Percentiles rank a stretch among this genome's conserved stretches.
Evolutionary conservation across 2,797 vertebrate genomes (phyloP).

Genomic region (Cuculus canorus): DNA sequence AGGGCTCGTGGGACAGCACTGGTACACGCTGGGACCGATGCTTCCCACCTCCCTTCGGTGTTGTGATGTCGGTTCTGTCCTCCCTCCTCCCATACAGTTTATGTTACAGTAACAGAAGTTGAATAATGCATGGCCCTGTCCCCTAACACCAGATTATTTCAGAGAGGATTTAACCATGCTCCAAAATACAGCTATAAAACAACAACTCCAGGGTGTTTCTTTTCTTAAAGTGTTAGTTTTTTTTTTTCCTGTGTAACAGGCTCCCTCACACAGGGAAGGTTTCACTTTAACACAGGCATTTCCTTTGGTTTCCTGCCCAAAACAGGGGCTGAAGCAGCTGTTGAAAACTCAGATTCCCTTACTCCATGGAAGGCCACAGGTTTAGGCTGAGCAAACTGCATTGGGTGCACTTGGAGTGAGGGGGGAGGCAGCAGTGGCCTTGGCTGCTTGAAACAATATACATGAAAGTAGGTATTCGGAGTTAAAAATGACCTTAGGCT

Average conservation of each 20-base stretch:
- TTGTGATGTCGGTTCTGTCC: not conserved
- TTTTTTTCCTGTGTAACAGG: not conserved
- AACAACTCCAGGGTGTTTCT: not conserved
- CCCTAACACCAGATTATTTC: slow-evolving; percentile 32
- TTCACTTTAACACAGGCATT: not conserved
- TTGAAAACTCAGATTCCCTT: not conserved
- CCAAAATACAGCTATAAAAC: slow-evolving; percentile 62
- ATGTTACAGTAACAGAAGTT: not conserved
- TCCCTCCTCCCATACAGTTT: not conserved
- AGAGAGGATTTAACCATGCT: slow-evolving; percentile 45
- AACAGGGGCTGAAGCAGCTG: not conserved
- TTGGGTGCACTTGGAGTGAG: not conserved
- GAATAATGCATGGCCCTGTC: slow-evolving; percentile 45
- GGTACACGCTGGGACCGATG: not conserved
- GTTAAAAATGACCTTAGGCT: not conserved
- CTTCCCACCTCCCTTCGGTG: not conserved
- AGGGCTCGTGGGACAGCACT: not conserved
- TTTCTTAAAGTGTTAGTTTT: not conserved
- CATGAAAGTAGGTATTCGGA: not conserved
- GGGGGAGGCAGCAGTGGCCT: not conserved
- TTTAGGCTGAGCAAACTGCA: not conserved
- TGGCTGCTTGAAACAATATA: not conserved
- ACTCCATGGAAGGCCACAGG: fast-evolving
- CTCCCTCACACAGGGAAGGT: not conserved
- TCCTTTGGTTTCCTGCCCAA: not conserved